These are phyloP conservation scores for Neodiprion virginianus DNA, from an alignment of 1,140 invertebrate genomes.

Conservation along the genomic window DNA sequence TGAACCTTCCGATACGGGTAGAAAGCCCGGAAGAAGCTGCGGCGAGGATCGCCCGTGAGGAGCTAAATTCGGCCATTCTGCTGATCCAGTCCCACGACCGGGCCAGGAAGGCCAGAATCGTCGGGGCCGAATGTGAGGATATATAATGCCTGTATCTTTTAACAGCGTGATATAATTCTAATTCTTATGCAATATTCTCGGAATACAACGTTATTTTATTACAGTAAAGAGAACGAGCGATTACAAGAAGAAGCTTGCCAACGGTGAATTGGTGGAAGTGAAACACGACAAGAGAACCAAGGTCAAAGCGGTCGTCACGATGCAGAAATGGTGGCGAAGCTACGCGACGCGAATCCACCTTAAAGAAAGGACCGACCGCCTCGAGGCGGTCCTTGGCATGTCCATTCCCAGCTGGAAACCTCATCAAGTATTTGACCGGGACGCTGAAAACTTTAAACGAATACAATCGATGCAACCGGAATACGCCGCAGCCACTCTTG, in stretches of 20 bases:
- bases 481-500: slow-evolving; percentile 60
- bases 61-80: slow-evolving; percentile 36
- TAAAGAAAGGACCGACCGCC: slow-evolving; percentile 43
- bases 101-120: slow-evolving; percentile 61
- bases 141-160: slow-evolving; percentile 19
- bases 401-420: slow-evolving; percentile 51
- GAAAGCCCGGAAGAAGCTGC: slow-evolving; percentile 35
- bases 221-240: slow-evolving; percentile 23
- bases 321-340: slow-evolving; percentile 62
- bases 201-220: background rate
- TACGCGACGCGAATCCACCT: slow-evolving; percentile 45
- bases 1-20: background rate
- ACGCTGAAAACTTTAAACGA: slow-evolving; percentile 60
- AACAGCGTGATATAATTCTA: no score
- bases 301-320: slow-evolving; percentile 48
- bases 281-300: slow-evolving; percentile 28
- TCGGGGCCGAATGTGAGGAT: slow-evolving; percentile 44
- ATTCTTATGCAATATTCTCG: no score
- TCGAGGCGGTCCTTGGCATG: slow-evolving; percentile 55
- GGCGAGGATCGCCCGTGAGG: slow-evolving; percentile 32
- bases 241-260: slow-evolving; percentile 31
- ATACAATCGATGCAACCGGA: slow-evolving; percentile 60
- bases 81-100: slow-evolving; percentile 66
- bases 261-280: slow-evolving; percentile 24
- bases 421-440: slow-evolving; percentile 55